Evolutionary conservation across 2,888 invertebrate genomes (phyloP).

Genomic region (Agonum fuliginosum): DNA sequence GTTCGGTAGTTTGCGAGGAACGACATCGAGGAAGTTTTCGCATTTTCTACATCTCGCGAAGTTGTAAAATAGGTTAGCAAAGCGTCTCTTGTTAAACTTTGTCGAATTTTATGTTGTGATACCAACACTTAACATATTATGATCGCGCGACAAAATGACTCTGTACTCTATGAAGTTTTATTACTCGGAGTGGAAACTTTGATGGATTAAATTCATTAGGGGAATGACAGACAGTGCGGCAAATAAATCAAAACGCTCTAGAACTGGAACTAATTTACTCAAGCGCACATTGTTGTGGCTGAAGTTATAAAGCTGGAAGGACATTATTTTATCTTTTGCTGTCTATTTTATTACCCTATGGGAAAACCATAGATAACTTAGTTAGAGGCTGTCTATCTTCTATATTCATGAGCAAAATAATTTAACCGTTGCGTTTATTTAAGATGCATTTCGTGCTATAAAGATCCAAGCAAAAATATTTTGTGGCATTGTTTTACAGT

Average conservation of each 20-base stretch:
- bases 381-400: background rate
- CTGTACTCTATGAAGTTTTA: background rate
- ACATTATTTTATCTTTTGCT: background rate
- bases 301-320: background rate
- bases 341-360: background rate
- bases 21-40: slow-evolving; percentile 21
- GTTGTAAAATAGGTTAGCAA: slow-evolving; percentile 8
- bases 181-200: background rate
- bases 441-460: background rate
- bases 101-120: background rate
- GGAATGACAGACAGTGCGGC: background rate
- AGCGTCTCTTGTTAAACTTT: background rate
- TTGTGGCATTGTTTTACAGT: background rate
- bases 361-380: background rate
- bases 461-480: too few species aligned
- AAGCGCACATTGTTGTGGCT: too few species aligned
- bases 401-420: background rate
- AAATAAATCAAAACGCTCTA: background rate
- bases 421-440: background rate
- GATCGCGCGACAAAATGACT: background rate
- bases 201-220: background rate
- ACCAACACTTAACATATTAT: background rate
- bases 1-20: slow-evolving; percentile 19
- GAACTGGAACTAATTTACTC: too few species aligned
- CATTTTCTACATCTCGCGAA: background rate